These are phyloP conservation scores for Stomatorhinus walkeri DNA, from an alignment of 2,797 vertebrate species.

Conservation along the genomic window DNA sequence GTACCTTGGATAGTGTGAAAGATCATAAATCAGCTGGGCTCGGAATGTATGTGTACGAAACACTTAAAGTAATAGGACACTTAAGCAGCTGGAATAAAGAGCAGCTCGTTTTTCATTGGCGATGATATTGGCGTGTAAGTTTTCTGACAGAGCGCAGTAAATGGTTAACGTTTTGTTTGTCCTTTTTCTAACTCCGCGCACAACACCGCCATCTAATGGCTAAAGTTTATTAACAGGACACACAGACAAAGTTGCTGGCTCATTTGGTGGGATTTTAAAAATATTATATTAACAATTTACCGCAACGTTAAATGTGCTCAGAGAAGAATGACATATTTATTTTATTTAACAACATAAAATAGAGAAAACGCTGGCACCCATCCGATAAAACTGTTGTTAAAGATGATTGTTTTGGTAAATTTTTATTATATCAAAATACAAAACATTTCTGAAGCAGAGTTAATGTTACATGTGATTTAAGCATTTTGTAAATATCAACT, in stretches of 20 bases:
- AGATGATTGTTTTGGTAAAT: constrained; percentile 57
- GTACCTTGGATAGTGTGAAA: not conserved
- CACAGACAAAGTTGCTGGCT: not conserved
- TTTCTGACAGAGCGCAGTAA: not conserved
- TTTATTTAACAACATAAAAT: not conserved
- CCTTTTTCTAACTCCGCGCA: not conserved
- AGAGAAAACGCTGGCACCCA: not conserved
- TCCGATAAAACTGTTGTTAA: not conserved
- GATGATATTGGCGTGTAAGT: not conserved
- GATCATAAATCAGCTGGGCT: not conserved
- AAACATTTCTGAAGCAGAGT: constrained; percentile 79
- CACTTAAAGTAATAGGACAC: not conserved
- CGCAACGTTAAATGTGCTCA: not conserved
- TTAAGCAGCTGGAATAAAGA: not conserved
- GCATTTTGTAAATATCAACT: constrained; percentile 57
- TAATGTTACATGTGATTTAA: constrained; percentile 68
- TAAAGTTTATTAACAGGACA: not conserved
- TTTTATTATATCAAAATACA: constrained; percentile 89
- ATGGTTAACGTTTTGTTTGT: not conserved
- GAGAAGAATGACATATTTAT: not conserved
- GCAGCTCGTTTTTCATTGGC: not conserved
- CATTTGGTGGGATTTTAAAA: not conserved
- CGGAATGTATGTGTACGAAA: not conserved
- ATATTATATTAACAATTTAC: not conserved
- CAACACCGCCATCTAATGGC: constrained; percentile 22